Base-by-base conservation (phyloP, 1,140 invertebrate species). In the Formica selysi region DNA sequence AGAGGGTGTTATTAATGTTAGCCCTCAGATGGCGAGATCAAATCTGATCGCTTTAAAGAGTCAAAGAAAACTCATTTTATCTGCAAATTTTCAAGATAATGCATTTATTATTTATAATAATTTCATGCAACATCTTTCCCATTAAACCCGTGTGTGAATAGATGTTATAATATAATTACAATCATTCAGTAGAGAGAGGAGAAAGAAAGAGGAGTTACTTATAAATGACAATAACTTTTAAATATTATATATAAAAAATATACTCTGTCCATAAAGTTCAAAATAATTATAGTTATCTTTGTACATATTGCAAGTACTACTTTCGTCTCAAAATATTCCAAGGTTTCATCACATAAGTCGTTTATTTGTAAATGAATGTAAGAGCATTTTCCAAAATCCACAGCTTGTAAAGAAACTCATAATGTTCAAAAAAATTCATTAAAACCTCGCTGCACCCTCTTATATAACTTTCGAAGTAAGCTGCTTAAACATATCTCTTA, bases 1-100 rank as follows among this genome's bases (percentile, higher is more conserved):
- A 38, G 22, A 62, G n/a, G 59, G 26, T 74, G 68, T 83, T 83
- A 83, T 81, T 83, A 83, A 83, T 83, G 54, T 83, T 83, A 61
- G 57, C 26, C 38, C n/a, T 81, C n/a, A 74, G 68, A 83, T 32
- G 54, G 41, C 54, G 36, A 74, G 57, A 83, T 38, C 41, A 83
- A 83, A 83, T 83, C 68, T 83, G 79, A 83, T 26, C 54, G 51
- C 54, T 81, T 73, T 83, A 29, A 44, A 81, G 26, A 81, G 19
- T 83, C 19, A 61, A 38, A 61, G n/a, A 83, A 73, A 73, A 32
- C 13, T 57, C 32, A 32, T 80, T 80, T 70, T 32, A 36, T 57
- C n/a, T 57, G 36, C 22, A 16, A 68, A 80, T 57, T 70, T 70
- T 70, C 19, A 54, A 70, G 11, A 79, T 79, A 80, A 57, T 59